Percentiles rank a stretch among this genome's conserved stretches.
phyloP scores from a whole-genome alignment of 2,113 vertebrate species.

The Bambusicola thoracicus region DNA sequence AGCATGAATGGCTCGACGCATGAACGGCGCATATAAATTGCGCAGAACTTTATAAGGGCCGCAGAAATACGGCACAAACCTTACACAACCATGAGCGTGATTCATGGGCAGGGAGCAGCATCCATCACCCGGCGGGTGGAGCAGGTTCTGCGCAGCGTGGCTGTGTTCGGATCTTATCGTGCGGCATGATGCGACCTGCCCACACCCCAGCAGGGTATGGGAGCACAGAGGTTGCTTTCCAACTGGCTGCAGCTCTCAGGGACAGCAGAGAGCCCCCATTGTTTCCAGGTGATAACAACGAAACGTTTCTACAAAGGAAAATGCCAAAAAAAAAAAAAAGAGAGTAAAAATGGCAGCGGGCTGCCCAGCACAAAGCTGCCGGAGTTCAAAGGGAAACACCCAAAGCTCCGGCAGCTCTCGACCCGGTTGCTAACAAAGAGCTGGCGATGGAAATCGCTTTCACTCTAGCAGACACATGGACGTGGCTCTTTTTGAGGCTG shows the following conservation, averaged over 20 bases:
- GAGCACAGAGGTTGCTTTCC: not conserved
- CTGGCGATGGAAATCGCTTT: not conserved
- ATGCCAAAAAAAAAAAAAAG: not conserved
- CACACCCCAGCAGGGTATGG: too few relatives aligned
- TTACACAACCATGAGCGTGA: slow-evolving; percentile 46
- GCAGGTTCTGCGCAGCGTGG: slow-evolving; percentile 43
- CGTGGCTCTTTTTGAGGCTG: slow-evolving; percentile 7
- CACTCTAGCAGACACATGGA: not conserved
- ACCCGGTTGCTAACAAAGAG: slow-evolving; percentile 47
- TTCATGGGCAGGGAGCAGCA: slow-evolving; percentile 14
- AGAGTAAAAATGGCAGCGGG: not conserved
- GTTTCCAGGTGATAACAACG: slow-evolving; percentile 37
- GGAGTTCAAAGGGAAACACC: slow-evolving; percentile 47
- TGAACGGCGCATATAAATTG: slow-evolving; percentile 25
- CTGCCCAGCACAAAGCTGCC: slow-evolving; percentile 9
- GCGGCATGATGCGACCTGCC: slow-evolving; percentile 15
- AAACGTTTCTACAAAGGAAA: slow-evolving; percentile 13
- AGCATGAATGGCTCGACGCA: not conserved
- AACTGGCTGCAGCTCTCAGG: not conserved
- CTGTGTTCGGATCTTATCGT: slow-evolving; percentile 26
- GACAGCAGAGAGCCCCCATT: not conserved
- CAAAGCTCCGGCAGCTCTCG: slow-evolving; percentile 31
- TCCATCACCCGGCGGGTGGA: slow-evolving; percentile 47
- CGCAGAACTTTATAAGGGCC: slow-evolving; percentile 35
- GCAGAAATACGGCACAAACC: slow-evolving; percentile 53